phyloP scores from a whole-genome alignment of 1,140 invertebrate genomes.

The Plectrocnemia conspersa region DNA sequence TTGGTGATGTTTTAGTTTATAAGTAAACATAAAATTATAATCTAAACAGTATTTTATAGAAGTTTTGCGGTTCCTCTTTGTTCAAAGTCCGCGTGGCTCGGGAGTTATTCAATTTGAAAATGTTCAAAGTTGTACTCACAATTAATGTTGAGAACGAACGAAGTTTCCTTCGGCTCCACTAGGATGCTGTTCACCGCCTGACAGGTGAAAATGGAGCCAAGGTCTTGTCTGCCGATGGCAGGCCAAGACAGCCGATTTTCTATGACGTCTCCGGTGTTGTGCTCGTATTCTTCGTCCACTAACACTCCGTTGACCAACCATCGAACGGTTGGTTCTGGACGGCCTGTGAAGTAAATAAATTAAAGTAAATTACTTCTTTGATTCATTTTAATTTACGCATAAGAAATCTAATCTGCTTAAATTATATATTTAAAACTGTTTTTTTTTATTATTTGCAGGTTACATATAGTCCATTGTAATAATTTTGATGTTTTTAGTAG shows the following conservation, averaged over 20 bases:
- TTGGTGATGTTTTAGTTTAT: too few relatives aligned
- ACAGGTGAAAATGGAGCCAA: slow-evolving; percentile 78
- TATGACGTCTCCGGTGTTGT: slow-evolving; percentile 77
- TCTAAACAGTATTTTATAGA: too few relatives aligned
- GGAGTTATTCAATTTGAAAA: too few relatives aligned
- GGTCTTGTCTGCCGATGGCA: slow-evolving; percentile 66
- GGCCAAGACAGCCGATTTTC: slow-evolving; percentile 76
- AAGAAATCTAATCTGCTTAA: slow-evolving; percentile 5
- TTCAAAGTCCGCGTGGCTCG: too few relatives aligned
- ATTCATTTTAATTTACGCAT: too few relatives aligned
- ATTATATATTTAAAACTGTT: slow-evolving; percentile 1
- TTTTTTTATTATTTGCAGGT: too few relatives aligned
- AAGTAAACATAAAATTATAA: too few relatives aligned
- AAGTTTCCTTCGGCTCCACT: slow-evolving; percentile 68
- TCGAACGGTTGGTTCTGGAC: slow-evolving; percentile 60
- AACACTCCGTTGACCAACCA: slow-evolving; percentile 71
- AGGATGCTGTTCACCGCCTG: slow-evolving; percentile 78
- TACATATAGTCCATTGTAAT: too few relatives aligned
- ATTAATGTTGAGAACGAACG: slow-evolving; percentile 72
- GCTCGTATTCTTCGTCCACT: slow-evolving; percentile 75
- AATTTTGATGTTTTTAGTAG: too few relatives aligned
- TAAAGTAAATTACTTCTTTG: too few relatives aligned
- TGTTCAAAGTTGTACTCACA: slow-evolving; percentile 64
- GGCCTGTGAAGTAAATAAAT: slow-evolving; percentile 45
- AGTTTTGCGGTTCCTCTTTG: too few relatives aligned